phyloP scores from a whole-genome alignment of 2,113 vertebrate genomes.

The Ochotona curzoniae region DNA sequence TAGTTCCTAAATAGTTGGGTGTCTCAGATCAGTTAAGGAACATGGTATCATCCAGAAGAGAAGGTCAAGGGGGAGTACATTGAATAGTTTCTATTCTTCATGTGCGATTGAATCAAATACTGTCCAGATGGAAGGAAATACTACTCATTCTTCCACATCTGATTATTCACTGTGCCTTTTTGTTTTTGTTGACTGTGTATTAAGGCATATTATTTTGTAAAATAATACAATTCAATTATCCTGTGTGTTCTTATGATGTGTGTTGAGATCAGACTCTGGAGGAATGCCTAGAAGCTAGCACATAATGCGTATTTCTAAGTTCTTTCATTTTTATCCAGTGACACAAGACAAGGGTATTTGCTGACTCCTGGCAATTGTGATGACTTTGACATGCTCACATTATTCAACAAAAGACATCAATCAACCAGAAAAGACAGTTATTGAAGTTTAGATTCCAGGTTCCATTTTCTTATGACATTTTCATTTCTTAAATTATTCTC shows the following conservation, averaged over 20 bases:
- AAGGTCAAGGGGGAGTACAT: not conserved
- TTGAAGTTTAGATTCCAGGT: slow-evolving; percentile 50
- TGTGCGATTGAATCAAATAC: not conserved
- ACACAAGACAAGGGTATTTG: slow-evolving; percentile 14
- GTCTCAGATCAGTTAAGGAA: not conserved
- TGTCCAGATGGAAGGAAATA: not conserved
- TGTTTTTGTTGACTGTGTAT: not conserved
- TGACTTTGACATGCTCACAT: not conserved
- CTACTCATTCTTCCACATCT: not conserved
- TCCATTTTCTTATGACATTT: slow-evolving; percentile 62
- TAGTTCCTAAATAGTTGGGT: not conserved
- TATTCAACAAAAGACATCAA: slow-evolving; percentile 37
- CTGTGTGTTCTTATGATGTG: not conserved
- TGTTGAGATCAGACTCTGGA: slow-evolving; percentile 1
- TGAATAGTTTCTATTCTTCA: slow-evolving; percentile 4
- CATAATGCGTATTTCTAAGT: not conserved
- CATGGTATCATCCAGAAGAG: not conserved
- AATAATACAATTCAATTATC: slow-evolving; percentile 2
- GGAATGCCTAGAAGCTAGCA: not conserved
- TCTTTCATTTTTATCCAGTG: slow-evolving; percentile 27
- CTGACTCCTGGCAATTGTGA: slow-evolving; percentile 25
- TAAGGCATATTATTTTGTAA: not conserved
- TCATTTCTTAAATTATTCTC: slow-evolving; percentile 59
- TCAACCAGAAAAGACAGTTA: slow-evolving; percentile 51
- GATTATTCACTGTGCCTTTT: slow-evolving; percentile 10